Conservation (phyloP, 2,888 invertebrate genomes). For the Drosophila peninsularis region DNA sequence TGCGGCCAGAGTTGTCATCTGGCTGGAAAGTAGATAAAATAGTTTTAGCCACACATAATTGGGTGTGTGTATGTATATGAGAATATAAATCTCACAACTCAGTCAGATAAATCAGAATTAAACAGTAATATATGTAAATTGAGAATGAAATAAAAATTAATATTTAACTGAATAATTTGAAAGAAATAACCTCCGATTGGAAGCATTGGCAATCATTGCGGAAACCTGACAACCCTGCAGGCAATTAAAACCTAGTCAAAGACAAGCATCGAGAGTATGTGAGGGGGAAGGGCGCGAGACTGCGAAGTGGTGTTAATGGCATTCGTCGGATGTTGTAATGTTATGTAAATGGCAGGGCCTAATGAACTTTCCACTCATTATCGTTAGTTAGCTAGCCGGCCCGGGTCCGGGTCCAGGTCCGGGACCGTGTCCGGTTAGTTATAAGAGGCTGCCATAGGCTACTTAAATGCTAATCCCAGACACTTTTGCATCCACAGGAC, state of each 20-base stretch:
- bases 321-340: constrained; percentile 70
- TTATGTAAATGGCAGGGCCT: constrained; percentile 80
- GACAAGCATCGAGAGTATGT: constrained; percentile 11
- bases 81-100: background rate
- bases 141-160: background rate
- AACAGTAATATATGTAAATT: background rate
- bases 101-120: background rate
- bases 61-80: background rate
- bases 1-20: constrained; percentile 32
- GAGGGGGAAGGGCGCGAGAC: background rate
- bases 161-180: background rate
- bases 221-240: constrained; percentile 41
- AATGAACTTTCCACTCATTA: constrained; percentile 81
- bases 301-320: constrained; percentile 33
- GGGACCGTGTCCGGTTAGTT: constrained; percentile 49
- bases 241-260: constrained; percentile 31
- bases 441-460: constrained; percentile 29
- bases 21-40: background rate
- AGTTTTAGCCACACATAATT: background rate
- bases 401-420: constrained; percentile 8
- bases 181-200: background rate
- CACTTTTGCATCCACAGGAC: constrained; percentile 51
- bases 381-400: constrained; percentile 67
- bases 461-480: constrained; percentile 75
- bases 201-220: background rate